A percentile compares a stretch with the other conserved stretches of the same genome.
These are phyloP conservation scores for Riptortus pedestris DNA, from an alignment of 1,140 invertebrate species.

Conservation along the genomic window DNA sequence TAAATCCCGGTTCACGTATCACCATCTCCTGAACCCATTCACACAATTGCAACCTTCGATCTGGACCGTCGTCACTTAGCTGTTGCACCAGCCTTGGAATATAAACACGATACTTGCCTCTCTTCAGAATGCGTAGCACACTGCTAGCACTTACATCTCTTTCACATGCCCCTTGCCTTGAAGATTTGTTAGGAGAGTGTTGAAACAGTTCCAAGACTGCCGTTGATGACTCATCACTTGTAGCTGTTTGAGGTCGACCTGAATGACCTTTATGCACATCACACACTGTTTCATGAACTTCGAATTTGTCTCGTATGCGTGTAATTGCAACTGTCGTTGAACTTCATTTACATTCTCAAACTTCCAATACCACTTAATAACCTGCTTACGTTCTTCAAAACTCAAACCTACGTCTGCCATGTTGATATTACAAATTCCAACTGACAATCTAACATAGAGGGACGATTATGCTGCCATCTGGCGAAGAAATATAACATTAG, in stretches of 20 bases:
- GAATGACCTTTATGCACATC: neutral
- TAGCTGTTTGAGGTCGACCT: neutral
- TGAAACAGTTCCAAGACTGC: neutral
- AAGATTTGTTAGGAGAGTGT: neutral
- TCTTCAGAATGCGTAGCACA: neutral
- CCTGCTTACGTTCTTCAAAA: no score
- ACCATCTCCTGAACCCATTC: conserved; percentile 1
- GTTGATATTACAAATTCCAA: no score
- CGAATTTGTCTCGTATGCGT: neutral
- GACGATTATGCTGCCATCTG: no score
- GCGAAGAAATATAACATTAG: no score
- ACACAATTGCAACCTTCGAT: conserved; percentile 4
- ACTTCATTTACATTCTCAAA: no score
- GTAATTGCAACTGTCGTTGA: neutral
- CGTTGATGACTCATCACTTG: neutral
- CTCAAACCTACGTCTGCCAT: no score
- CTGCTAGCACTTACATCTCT: neutral
- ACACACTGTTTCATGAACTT: neutral
- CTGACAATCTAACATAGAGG: neutral
- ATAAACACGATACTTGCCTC: neutral
- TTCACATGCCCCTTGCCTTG: neutral
- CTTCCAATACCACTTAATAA: no score
- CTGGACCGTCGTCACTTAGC: conserved; percentile 15
- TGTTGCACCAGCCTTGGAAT: conserved; percentile 10
- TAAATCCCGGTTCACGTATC: neutral